A percentile compares a stretch with the other conserved stretches of the same genome.
Conservation (phyloP, 2,113 vertebrate genomes). For the Ascaphus truei region DNA sequence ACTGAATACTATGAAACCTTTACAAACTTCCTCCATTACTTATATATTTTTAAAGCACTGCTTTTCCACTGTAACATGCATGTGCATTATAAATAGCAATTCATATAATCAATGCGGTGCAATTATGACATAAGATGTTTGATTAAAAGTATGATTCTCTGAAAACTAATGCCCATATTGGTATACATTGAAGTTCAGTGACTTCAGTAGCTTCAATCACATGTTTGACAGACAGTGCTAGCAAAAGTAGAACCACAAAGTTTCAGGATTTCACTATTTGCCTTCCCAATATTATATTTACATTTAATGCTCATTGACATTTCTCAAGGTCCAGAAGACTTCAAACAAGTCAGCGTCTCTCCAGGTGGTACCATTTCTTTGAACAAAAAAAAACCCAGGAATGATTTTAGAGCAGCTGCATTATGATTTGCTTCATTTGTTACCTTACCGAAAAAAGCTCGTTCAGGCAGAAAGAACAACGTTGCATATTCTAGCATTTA, state of each 20-base stretch:
- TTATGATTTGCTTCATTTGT: slow-evolving; percentile 34
- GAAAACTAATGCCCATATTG: no score
- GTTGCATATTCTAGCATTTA: slow-evolving; percentile 2
- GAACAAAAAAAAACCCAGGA: background rate
- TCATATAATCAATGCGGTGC: no score
- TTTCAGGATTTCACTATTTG: slow-evolving; percentile 19
- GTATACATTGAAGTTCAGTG: background rate
- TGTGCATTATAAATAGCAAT: no score
- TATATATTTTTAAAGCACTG: no score
- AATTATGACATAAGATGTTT: no score
- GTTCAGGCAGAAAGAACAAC: slow-evolving; percentile 30
- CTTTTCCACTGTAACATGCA: no score
- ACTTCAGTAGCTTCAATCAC: background rate
- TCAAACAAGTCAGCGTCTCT: slow-evolving; percentile 14
- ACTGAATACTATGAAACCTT: no score
- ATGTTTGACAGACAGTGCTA: background rate
- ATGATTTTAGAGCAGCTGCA: background rate
- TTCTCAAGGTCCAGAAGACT: slow-evolving; percentile 22
- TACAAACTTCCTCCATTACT: no score
- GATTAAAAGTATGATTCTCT: no score
- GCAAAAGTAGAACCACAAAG: background rate
- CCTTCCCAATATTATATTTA: slow-evolving; percentile 23
- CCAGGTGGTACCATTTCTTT: slow-evolving; percentile 14
- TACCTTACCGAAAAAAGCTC: slow-evolving; percentile 35
- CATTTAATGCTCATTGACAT: slow-evolving; percentile 17